Evolutionary conservation across 1,140 invertebrate genomes (phyloP), one percentile per base, ranked within the genome.

Genomic region (Papilio polyxenes): DNA sequence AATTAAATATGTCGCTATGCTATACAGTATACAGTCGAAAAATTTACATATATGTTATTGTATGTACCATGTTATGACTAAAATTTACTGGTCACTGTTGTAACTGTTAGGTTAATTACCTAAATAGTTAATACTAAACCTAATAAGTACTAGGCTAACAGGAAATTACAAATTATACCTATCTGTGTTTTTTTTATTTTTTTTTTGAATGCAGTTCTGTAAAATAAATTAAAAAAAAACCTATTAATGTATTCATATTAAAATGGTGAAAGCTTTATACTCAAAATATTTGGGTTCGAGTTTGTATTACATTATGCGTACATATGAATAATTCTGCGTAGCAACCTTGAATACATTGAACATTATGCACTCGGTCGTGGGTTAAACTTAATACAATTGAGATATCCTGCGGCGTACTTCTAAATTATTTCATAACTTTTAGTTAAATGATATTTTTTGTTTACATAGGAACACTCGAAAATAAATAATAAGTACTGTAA

Each of bases 261-360:
- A 6, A 44, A 44, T 44, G 40, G 40, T 17, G 15, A 17, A 17
- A 53, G 51, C 15, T 53, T 53, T 53, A 59, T n/a, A 59, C n/a
- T 20, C 6, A 59, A 56, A n/a, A 59, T 20, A 3, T 59, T 59
- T 59, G 56, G 20, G n/a, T 59, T 20, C 2, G n/a, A 59, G 56
- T 59, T 59, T 56, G 53, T 65, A 69, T 37, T 15, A 31, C 31
- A 40, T 69, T 37, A 17, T 8, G 65, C 11, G 65, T 15, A 13
- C 31, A 17, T 65, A 37, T 31, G 65, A 37, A 15, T 72, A 72
- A 72, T 31, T 65, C 20, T 40, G 31, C 31, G 31, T 72, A 72
- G 65, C 65, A 72, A 72, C 65, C 65, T 72, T 72, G 65, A 72
- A 72, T 72, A 31, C 65, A 72, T 72, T 72, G 65, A 72, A 72